phyloP scores from a whole-genome alignment of 2,888 invertebrate genomes.

The Unio pictorum region DNA sequence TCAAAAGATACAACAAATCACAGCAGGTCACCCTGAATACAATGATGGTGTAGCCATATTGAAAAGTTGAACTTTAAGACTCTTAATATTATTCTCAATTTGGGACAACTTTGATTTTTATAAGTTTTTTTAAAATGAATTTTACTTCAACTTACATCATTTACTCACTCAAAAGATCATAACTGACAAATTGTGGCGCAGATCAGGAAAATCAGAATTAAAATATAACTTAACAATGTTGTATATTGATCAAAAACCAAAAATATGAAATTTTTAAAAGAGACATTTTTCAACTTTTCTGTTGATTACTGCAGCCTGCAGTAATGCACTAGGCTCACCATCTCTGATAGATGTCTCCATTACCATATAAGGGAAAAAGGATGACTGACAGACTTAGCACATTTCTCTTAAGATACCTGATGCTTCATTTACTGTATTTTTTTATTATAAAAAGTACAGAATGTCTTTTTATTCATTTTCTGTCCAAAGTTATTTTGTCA shows the following conservation, averaged over 20 bases:
- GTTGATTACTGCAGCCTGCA: neutral
- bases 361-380: neutral
- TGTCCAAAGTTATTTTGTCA: too few species aligned
- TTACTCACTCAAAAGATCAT: too few species aligned
- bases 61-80: too few species aligned
- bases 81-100: neutral
- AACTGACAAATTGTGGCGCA: too few species aligned
- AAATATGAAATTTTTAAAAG: neutral
- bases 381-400: too few species aligned
- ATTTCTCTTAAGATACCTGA: too few species aligned
- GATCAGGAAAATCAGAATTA: too few species aligned
- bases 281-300: neutral
- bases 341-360: slow-evolving; percentile 31
- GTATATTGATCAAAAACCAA: too few species aligned
- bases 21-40: slow-evolving; percentile 28
- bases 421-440: too few species aligned
- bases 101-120: neutral
- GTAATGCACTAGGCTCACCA: slow-evolving; percentile 12
- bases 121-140: neutral
- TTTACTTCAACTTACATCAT: neutral
- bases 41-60: slow-evolving; percentile 5
- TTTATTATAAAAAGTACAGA: too few species aligned
- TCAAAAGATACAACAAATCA: slow-evolving; percentile 18
- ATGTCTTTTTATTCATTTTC: too few species aligned
- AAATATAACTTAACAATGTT: too few species aligned